These are phyloP conservation scores for Belgica antarctica DNA, from an alignment of 2,888 invertebrate species.

Conservation along the genomic window DNA sequence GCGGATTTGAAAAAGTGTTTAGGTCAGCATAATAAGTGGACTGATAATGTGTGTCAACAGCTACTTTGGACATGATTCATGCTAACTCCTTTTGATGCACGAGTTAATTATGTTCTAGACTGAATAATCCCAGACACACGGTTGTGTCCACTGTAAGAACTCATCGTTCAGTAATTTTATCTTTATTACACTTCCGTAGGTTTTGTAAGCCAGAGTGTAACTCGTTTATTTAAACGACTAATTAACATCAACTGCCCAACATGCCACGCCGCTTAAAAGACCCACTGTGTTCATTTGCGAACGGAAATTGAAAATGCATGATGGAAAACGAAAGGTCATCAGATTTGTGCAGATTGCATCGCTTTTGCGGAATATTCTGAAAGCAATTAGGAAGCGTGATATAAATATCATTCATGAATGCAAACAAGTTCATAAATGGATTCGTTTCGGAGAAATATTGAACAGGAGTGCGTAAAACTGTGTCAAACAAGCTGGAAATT, in stretches of 20 bases:
- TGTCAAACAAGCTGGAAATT: background rate
- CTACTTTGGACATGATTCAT: slow-evolving; percentile 2
- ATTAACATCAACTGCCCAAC: background rate
- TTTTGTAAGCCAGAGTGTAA: background rate
- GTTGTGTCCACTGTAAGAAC: background rate
- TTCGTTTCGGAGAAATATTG: background rate
- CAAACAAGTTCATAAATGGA: background rate
- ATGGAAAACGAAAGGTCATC: slow-evolving; percentile 17
- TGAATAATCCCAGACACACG: background rate
- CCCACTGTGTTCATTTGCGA: slow-evolving; percentile 14
- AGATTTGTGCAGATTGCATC: background rate
- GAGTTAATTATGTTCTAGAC: background rate
- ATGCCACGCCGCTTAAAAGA: background rate
- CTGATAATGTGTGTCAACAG: background rate
- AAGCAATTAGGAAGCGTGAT: slow-evolving; percentile 1
- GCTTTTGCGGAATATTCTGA: background rate
- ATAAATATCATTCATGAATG: background rate
- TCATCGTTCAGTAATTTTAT: background rate
- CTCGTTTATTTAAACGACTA: slow-evolving; percentile 23
- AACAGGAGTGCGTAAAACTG: background rate
- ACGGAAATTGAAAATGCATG: slow-evolving; percentile 28
- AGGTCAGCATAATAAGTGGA: slow-evolving; percentile 25
- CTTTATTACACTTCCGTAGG: background rate
- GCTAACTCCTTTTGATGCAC: background rate
- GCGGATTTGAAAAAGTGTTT: slow-evolving; percentile 31